Evolutionary conservation across 1,140 invertebrate genomes (phyloP).

Genomic region (Galleria mellonella): DNA sequence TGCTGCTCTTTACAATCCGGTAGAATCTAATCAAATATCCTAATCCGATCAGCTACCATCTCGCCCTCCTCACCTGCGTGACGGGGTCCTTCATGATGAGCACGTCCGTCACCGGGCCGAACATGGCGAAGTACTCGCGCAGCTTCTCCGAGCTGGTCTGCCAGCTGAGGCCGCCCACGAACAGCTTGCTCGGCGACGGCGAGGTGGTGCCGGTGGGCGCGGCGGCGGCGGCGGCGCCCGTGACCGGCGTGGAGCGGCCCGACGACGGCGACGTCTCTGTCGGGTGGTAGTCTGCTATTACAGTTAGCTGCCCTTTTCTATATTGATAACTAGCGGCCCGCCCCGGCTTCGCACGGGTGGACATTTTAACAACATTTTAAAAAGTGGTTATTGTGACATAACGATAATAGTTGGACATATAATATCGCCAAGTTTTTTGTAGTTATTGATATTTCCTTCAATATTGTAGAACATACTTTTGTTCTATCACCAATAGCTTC

Average conservation of each 20-base stretch:
- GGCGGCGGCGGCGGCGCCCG: conserved; percentile 41
- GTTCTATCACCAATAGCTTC: too few species aligned
- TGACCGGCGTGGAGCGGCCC: conserved; percentile 83
- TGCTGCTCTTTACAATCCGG: too few species aligned
- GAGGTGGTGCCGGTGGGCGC: conserved; percentile 71
- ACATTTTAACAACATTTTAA: too few species aligned
- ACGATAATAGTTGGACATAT: too few species aligned
- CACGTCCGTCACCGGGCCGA: conserved; percentile 92
- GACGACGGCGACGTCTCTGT: conserved; percentile 76
- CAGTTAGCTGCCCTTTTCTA: background rate
- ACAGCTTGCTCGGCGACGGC: conserved; percentile 90
- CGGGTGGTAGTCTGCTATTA: conserved; percentile 1
- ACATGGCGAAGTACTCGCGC: conserved; percentile 92
- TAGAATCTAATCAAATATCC: too few species aligned
- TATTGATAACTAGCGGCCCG: too few species aligned
- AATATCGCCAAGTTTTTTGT: too few species aligned
- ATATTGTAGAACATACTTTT: too few species aligned
- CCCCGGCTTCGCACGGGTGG: too few species aligned
- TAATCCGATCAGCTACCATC: too few species aligned
- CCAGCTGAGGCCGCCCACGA: conserved; percentile 93
- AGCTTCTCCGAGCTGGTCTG: conserved; percentile 93
- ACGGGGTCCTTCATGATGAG: conserved; percentile 96
- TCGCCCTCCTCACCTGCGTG: conserved; percentile 89
- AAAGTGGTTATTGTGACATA: too few species aligned
- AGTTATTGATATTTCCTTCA: too few species aligned